Conservation (phyloP, 2,113 vertebrate species). For the Caretta caretta region DNA sequence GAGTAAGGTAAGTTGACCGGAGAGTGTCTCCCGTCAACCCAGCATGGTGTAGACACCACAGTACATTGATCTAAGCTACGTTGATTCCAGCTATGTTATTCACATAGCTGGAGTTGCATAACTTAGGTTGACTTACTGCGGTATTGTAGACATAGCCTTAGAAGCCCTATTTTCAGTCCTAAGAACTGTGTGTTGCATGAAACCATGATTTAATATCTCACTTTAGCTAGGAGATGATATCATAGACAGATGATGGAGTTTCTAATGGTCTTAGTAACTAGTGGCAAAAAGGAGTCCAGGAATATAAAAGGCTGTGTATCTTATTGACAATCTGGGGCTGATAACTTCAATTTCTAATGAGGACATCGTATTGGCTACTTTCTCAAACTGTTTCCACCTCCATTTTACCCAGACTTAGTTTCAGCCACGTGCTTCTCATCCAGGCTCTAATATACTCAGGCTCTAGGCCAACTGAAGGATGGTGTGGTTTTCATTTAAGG, state of each 20-base stretch:
- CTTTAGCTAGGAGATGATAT: not conserved
- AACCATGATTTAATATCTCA: not conserved
- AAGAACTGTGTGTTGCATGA: not conserved
- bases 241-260: not conserved
- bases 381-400: not conserved
- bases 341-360: too few species aligned
- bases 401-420: not conserved
- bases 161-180: not conserved
- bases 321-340: not conserved
- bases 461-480: not conserved
- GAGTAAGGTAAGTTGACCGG: too few species aligned
- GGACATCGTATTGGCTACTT: not conserved
- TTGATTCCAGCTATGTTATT: too few species aligned
- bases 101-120: too few species aligned
- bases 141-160: too few species aligned
- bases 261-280: not conserved
- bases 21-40: too few species aligned
- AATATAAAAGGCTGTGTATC: not conserved
- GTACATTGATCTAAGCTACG: too few species aligned
- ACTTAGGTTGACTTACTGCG: too few species aligned
- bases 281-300: not conserved
- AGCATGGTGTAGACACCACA: too few species aligned
- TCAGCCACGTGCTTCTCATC: not conserved
- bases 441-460: not conserved
- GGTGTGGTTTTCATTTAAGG: too few species aligned